Evolutionary conservation across 2,888 invertebrate species (phyloP).

Genomic region (Automeris io): DNA sequence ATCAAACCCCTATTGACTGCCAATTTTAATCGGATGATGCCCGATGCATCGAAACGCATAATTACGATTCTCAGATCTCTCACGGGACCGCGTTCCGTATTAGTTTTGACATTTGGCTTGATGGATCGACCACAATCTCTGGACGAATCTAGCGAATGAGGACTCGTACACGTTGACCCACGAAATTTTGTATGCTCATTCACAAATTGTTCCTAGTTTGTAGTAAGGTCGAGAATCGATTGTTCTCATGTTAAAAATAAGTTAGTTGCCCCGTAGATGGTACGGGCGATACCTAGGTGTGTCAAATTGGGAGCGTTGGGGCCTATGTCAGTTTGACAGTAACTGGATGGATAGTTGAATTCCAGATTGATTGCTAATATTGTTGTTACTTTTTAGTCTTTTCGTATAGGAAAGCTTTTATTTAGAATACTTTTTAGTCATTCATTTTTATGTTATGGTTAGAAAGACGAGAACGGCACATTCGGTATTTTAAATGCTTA

Average conservation of each 20-base stretch:
- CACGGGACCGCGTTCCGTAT: constrained; percentile 69
- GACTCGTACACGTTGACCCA: constrained; percentile 51
- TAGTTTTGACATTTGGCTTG: constrained; percentile 76
- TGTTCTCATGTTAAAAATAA: constrained; percentile 12
- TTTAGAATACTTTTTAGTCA: too few relatives aligned
- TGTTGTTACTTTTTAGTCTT: constrained; percentile 26
- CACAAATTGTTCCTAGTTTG: constrained; percentile 16
- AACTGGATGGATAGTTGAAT: constrained; percentile 54
- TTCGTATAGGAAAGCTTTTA: constrained; percentile 11
- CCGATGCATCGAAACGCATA: constrained; percentile 66
- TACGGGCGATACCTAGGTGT: constrained; percentile 48
- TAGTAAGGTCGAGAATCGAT: constrained; percentile 23
- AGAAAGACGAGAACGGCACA: not conserved
- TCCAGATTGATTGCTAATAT: constrained; percentile 45
- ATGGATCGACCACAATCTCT: constrained; percentile 73
- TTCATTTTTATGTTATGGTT: not conserved
- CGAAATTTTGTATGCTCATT: constrained; percentile 18
- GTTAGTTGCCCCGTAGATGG: constrained; percentile 32
- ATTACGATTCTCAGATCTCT: constrained; percentile 65
- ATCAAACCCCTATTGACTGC: constrained; percentile 62
- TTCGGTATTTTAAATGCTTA: too few relatives aligned
- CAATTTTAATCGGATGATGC: constrained; percentile 73
- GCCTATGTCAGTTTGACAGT: constrained; percentile 50
- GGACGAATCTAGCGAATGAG: constrained; percentile 63
- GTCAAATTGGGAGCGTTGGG: constrained; percentile 57